Evolutionary conservation across 2,888 invertebrate species (phyloP).

Genomic region (Rhaphigaster nebulosa): DNA sequence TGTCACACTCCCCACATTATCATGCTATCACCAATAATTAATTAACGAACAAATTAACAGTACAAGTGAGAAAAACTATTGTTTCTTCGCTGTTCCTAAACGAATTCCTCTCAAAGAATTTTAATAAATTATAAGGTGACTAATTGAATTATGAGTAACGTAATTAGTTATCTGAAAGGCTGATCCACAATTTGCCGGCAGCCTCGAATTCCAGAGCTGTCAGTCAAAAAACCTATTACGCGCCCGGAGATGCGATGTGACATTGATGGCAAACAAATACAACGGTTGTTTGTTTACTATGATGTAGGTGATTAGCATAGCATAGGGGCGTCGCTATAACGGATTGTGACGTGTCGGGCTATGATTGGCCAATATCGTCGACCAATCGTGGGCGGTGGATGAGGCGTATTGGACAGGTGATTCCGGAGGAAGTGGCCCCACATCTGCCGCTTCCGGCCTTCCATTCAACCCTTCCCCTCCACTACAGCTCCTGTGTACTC

Average conservation of each 20-base stretch:
- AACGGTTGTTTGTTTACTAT: constrained; percentile 5
- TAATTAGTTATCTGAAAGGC: background rate
- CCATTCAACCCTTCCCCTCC: constrained; percentile 15
- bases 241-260: background rate
- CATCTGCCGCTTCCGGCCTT: constrained; percentile 24
- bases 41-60: background rate
- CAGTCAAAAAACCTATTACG: background rate
- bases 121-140: background rate
- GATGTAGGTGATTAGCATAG: constrained; percentile 32
- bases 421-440: constrained; percentile 40
- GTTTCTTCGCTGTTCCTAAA: background rate
- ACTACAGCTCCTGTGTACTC: background rate
- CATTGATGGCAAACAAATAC: background rate
- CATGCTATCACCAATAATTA: background rate
- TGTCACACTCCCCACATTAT: background rate
- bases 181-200: background rate
- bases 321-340: background rate
- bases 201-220: background rate
- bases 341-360: background rate
- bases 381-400: constrained; percentile 43
- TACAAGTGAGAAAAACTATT: background rate
- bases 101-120: background rate
- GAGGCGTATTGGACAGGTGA: constrained; percentile 10
- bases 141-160: background rate
- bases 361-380: background rate